A percentile compares a stretch with the other conserved stretches of the same genome.
Conservation (phyloP, 2,113 vertebrate genomes). For the Boulengeromyrus knoepffleri region DNA sequence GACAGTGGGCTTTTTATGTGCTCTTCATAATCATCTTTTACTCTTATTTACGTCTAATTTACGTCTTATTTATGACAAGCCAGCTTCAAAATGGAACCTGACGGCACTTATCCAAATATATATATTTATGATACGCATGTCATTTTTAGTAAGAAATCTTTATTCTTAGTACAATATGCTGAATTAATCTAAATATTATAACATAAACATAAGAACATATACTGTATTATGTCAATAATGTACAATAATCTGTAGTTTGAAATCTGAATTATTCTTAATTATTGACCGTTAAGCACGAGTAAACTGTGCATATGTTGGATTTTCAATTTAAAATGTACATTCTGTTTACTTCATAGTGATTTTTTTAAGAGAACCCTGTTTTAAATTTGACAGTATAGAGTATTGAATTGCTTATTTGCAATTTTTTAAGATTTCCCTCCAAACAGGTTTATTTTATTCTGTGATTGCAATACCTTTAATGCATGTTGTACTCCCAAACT, state of each 20-base stretch:
- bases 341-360: background rate
- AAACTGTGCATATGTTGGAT: background rate
- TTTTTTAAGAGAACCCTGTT: background rate
- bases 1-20: background rate
- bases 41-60: background rate
- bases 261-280: background rate
- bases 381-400: background rate
- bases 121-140: background rate
- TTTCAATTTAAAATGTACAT: background rate
- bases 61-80: background rate
- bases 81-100: background rate
- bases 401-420: background rate
- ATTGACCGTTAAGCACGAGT: background rate
- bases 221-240: background rate
- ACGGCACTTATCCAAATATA: background rate
- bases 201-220: background rate
- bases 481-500: slow-evolving; percentile 45
- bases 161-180: background rate
- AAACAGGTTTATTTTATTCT: slow-evolving; percentile 2
- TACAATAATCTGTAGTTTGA: background rate
- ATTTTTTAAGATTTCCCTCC: background rate
- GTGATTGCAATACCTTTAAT: background rate
- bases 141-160: background rate
- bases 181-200: background rate
- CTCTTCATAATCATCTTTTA: background rate